A percentile compares a stretch with the other conserved stretches of the same genome.
These are phyloP conservation scores for Syrmaticus mikado DNA, from an alignment of 2,113 vertebrate species.

Conservation along the genomic window DNA sequence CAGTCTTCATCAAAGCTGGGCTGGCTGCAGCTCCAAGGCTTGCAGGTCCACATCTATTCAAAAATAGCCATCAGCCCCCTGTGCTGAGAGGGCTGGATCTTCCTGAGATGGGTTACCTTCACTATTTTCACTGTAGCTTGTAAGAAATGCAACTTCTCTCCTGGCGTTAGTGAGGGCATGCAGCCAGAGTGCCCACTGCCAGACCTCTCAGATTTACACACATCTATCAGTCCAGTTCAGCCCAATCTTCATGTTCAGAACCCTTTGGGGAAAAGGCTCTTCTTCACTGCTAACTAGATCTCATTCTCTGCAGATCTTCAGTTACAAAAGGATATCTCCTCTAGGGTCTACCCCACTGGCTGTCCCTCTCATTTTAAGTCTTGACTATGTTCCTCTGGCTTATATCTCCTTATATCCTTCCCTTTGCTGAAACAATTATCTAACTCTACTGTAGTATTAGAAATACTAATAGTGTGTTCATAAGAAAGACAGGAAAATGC, in stretches of 20 bases:
- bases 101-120: neutral
- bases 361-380: neutral
- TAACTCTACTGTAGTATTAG: neutral
- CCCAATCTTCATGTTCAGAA: neutral
- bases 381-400: neutral
- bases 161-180: neutral
- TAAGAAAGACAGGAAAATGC: neutral
- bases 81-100: neutral
- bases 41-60: neutral
- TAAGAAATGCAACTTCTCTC: neutral
- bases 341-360: neutral
- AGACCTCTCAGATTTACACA: neutral
- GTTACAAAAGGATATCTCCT: neutral
- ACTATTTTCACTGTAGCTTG: neutral
- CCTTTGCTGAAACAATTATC: neutral
- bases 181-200: neutral
- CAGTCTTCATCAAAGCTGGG: neutral
- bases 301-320: neutral
- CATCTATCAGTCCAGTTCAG: neutral
- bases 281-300: neutral
- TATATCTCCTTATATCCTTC: neutral
- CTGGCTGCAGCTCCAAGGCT: neutral
- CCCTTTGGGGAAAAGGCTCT: neutral
- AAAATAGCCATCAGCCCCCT: neutral
- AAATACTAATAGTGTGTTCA: neutral